Percentiles rank a stretch among this genome's conserved stretches.
These are phyloP conservation scores for Solea senegalensis DNA, from an alignment of 2,113 vertebrate genomes.

Conservation along the genomic window DNA sequence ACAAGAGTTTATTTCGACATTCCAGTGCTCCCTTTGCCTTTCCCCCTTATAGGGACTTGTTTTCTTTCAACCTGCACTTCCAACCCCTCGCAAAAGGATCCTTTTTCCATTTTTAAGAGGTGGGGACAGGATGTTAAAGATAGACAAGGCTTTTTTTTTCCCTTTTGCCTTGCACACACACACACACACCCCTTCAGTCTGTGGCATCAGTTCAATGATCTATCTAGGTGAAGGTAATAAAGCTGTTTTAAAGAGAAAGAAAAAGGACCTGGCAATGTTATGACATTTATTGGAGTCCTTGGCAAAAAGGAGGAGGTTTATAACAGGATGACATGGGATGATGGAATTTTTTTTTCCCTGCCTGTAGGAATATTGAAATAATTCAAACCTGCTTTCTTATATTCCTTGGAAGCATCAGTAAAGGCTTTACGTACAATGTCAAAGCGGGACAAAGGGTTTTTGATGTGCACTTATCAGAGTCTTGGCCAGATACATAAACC, in stretches of 20 bases:
- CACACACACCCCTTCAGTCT: constrained; percentile 15
- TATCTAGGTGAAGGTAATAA: constrained; percentile 52
- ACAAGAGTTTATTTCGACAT: constrained; percentile 71
- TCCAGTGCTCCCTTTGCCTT: constrained; percentile 50
- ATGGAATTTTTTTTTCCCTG: constrained; percentile 28
- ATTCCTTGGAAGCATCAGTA: constrained; percentile 4
- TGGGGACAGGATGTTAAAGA: constrained; percentile 60
- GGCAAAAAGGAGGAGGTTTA: constrained; percentile 39
- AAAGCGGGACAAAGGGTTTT: neutral
- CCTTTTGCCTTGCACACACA: neutral
- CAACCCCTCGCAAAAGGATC: constrained; percentile 48
- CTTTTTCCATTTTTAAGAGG: constrained; percentile 58
- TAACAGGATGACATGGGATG: constrained; percentile 47
- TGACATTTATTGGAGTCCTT: constrained; percentile 60
- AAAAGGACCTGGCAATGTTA: constrained; percentile 41
- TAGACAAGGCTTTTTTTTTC: constrained; percentile 26
- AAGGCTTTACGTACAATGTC: constrained; percentile 11
- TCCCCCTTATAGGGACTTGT: constrained; percentile 78
- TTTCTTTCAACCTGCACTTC: constrained; percentile 62
- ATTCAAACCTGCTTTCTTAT: constrained; percentile 12
- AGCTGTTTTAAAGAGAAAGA: constrained; percentile 57
- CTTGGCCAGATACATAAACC: neutral
- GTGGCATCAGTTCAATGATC: constrained; percentile 11
- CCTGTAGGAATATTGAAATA: constrained; percentile 39
- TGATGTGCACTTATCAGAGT: neutral